A percentile compares a stretch with the other conserved stretches of the same genome.
Evolutionary conservation across 2,888 invertebrate genomes (phyloP).

Genomic region (Morpho helenor): DNA sequence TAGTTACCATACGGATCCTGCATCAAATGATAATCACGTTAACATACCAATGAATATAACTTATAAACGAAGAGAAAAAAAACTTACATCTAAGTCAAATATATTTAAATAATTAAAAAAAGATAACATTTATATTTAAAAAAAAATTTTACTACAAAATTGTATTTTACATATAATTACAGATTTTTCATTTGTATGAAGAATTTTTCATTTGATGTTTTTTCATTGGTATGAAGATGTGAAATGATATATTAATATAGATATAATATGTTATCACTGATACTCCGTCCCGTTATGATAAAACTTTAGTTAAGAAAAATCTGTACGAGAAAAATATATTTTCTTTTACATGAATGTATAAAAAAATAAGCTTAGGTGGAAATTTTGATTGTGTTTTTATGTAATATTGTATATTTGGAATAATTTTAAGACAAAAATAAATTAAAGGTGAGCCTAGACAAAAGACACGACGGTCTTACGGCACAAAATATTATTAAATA

Average conservation of each 20-base stretch:
- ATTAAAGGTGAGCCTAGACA: slow-evolving; percentile 13
- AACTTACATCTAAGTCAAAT: neutral
- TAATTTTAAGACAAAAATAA: slow-evolving; percentile 14
- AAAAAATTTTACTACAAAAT: no score
- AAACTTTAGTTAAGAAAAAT: slow-evolving; percentile 30
- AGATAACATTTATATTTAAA: no score
- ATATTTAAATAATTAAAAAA: no score
- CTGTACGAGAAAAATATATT: slow-evolving; percentile 32
- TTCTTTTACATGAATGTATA: slow-evolving; percentile 29
- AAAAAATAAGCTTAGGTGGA: slow-evolving; percentile 31
- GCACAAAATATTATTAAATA: neutral
- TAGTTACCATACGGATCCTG: slow-evolving; percentile 74
- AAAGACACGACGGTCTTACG: slow-evolving; percentile 12
- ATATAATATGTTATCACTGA: slow-evolving; percentile 25
- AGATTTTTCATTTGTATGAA: slow-evolving; percentile 40
- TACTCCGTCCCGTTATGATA: slow-evolving; percentile 37
- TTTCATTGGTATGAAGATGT: slow-evolving; percentile 45
- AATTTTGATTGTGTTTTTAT: slow-evolving; percentile 34
- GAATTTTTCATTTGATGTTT: slow-evolving; percentile 16
- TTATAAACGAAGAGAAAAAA: neutral
- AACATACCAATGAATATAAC: slow-evolving; percentile 18
- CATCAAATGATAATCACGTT: slow-evolving; percentile 28
- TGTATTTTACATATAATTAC: no score
- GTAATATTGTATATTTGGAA: slow-evolving; percentile 27
- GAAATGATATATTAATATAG: slow-evolving; percentile 31